Base-by-base conservation (phyloP, 2,888 invertebrate species). In the Endomychus coccineus region DNA sequence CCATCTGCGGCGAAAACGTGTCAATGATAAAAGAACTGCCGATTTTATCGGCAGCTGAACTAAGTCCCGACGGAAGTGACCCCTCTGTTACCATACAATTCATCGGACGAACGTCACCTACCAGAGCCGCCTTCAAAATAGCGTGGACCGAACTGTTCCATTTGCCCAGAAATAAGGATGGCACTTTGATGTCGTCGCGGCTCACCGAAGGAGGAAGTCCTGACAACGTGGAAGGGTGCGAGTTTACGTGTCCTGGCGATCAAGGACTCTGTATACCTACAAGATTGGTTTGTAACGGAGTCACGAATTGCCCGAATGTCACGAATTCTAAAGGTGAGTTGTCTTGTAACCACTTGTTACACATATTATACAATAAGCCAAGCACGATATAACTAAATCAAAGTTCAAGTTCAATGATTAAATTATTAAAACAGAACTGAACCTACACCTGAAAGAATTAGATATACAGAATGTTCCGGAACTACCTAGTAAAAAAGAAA, bases 71-170 rank as follows among this genome's bases (percentile, higher is more conserved):
- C 51, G 70, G 74, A 34, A 69, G 70, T 50, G 67, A 75, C 52
- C 71, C 39, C 78, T 84, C 39, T 82, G 39, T 49, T 4, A 48
- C 48, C 2, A 46, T 50, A 22, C 81, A 80, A 34, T 82, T 82
- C 42, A 80, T 52, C 1, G 83, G 84, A 23, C 77, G 83, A 0
- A 83, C 84, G 44, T 72, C 77, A 0, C 86, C 89, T 0, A 85
- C 88, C 0, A 71, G 84, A 40, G 86, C 88, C 6, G 81, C 86
- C 7, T 90, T 91, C 58, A 87, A 88, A 58, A 80, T 91, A 19
- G 86, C 84, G 9, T 91, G 90, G 90, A 90, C 89, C 2, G 90
- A 90, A 50, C 71, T 90, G 23, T 87, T 80, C 57, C 89, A 89
- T 62, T 68, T 90, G 49, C 89, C 89, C 0, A 76, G 87, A 48